Evolutionary conservation across 53 echinoderm and acorn worm genomes (phyloP).

Genomic region (Apostichopus leukothele): DNA sequence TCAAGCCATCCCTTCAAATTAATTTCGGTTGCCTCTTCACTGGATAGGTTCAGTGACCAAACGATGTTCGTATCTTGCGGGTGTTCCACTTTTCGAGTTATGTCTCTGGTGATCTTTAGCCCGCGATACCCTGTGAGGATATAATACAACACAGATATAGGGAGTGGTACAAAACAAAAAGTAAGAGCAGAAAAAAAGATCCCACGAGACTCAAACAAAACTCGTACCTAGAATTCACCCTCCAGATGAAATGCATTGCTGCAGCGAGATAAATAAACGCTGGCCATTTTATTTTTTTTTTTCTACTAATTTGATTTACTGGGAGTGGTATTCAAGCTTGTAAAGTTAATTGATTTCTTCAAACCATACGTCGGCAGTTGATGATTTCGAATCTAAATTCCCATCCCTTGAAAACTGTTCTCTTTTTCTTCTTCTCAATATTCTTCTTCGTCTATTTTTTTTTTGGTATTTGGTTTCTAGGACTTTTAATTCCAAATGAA

Average conservation of each 20-base stretch:
- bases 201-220: conserved; percentile 39
- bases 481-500: neutral
- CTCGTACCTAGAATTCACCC: conserved; percentile 26
- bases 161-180: neutral
- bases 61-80: neutral
- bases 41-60: neutral
- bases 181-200: neutral
- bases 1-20: neutral
- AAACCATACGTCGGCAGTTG: conserved; percentile 1
- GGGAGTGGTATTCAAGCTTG: conserved; percentile 7
- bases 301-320: conserved; percentile 20
- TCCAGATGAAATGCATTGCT: conserved; percentile 4
- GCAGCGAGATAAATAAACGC: conserved; percentile 33
- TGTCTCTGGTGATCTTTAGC: neutral
- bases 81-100: neutral
- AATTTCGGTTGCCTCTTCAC: neutral
- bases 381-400: neutral
- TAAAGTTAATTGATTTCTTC: conserved; percentile 35
- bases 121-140: neutral
- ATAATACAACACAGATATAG: neutral
- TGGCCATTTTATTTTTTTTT: conserved; percentile 5
- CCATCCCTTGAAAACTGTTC: neutral
- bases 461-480: neutral
- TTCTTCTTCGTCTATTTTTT: too few species aligned
- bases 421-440: too few species aligned